Evolutionary conservation across 2,888 invertebrate species (phyloP), one percentile per base, ranked within the genome.

Genomic region (Callyntrura sp.): DNA sequence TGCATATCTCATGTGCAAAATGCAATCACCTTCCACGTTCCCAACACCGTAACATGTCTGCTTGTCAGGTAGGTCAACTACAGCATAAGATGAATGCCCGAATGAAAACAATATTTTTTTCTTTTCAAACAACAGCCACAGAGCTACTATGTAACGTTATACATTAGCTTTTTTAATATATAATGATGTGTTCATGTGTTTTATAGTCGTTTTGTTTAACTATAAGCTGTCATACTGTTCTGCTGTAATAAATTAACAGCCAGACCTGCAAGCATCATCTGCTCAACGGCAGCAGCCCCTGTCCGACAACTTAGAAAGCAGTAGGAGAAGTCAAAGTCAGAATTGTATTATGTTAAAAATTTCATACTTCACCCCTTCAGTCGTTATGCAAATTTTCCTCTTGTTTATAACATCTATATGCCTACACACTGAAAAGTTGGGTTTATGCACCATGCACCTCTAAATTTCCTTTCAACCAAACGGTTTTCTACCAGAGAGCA

Each of bases 31-130:
- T 23, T 73, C 1, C 45, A n/a, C 45, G 48, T 35, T 43, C 20
- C 43, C 57, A 45, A 62, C 62, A 81, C 82, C 82, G 65, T 62
- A 65, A 65, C 82, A 62, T 68, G 62, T 57, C 43, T 25, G 51
- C 48, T 78, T 87, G 81, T 20, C 73, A 88, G 88, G 88, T 88
- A 82, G 88, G 88, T 88, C 88, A 88, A 88, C 88, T 51, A 73
- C 43, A 6, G 35, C 35, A 35, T 35, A 35, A 35, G 35, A 35
- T 35, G 82, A 35, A 70, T 81, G 14, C 68, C 11, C 43, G 79
- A 70, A 43, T 28, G 73, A 73, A 73, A 73, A 17, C 23, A 20
- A 48, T 28, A n/a, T 82, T 81, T 60, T n/a, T 79, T 65, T 48
- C 73, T 51, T 76, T 65, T 85, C n/a, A 35, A 20, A 85, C 84